Evolutionary conservation across 2,888 invertebrate genomes (phyloP), one percentile per base, ranked within the genome.

Genomic region (Tricholauxania praeusta): DNA sequence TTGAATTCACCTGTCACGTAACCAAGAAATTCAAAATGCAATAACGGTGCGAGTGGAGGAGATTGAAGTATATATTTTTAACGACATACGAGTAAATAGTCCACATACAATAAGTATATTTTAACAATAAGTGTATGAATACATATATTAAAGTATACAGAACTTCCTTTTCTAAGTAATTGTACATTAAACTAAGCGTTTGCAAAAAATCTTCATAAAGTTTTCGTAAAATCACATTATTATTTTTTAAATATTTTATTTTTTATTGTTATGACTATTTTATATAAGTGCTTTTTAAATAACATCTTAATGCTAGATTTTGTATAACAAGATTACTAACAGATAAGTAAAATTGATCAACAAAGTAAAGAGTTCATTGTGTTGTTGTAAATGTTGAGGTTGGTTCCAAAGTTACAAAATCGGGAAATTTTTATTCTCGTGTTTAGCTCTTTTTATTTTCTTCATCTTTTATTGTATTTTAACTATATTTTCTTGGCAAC

Each of bases 361-460:
- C 48, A 69, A 69, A 69, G 69, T 32, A 67, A 39, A 62, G 62
- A 12, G 28, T 66, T 66, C 17, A 17, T 66, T 8, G 32, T 47
- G 48, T 69, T 69, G 28, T 69, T 60, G 60, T 60, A 60, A 60
- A 60, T 69, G 22, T 69, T 60, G 39, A n/a, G 69, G 51, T 69
- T 69, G 69, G 69, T 69, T 69, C 69, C 69, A 69, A 69, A 69
- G 69, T 69, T 69, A 14, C 69, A 69, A 32, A 62, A 49, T 10
- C 39, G 39, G 39, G 6, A 39, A 39, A 39, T 39, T 39, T 39
- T 39, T 39, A 10, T 39, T 39, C 39, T 39, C 39, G 39, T 39
- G 6, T 51, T 28, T 51, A 49, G 14, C 51, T 19, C 52, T 32
- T n/a, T 12, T 62, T 62, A n/a, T 59, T 59, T 47, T 55, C 10